phyloP scores from a whole-genome alignment of 1,140 invertebrate species.

The Copidosoma floridanum region DNA sequence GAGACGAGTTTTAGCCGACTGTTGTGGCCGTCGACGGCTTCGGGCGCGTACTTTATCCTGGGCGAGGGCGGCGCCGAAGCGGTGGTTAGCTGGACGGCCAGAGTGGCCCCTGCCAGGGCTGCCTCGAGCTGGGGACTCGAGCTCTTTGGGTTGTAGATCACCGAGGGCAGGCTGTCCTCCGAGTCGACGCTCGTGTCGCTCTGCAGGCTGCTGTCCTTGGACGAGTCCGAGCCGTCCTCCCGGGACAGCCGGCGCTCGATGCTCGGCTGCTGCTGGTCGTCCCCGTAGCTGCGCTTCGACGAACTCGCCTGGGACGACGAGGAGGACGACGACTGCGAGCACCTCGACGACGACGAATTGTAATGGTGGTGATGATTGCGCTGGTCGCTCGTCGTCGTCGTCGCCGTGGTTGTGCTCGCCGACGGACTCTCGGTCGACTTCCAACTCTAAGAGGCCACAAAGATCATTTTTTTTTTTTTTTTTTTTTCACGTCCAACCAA shows the following conservation, averaged over 20 bases:
- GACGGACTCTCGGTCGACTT: slow-evolving; percentile 58
- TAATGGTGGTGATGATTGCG: neutral
- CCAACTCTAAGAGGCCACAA: slow-evolving; percentile 61
- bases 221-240: slow-evolving; percentile 87
- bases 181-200: slow-evolving; percentile 91
- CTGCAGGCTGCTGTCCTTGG: slow-evolving; percentile 87
- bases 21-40: slow-evolving; percentile 21
- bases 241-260: slow-evolving; percentile 66
- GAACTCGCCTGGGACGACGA: too few species aligned
- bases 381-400: slow-evolving; percentile 5
- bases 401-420: neutral
- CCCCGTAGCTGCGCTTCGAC: slow-evolving; percentile 16
- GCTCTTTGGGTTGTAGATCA: slow-evolving; percentile 81
- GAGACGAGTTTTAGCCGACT: slow-evolving; percentile 46
- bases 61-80: slow-evolving; percentile 72
- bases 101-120: slow-evolving; percentile 31
- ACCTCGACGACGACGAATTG: slow-evolving; percentile 10
- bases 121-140: slow-evolving; percentile 31
- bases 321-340: slow-evolving; percentile 30
- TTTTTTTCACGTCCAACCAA: too few species aligned
- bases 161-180: slow-evolving; percentile 88
- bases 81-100: slow-evolving; percentile 42
- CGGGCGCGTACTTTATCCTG: slow-evolving; percentile 52
- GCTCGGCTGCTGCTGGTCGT: neutral
- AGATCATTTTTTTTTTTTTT: too few species aligned